Evolutionary conservation across 1,140 invertebrate genomes (phyloP), one percentile per base, ranked within the genome.

Genomic region (Cydia strobilella): DNA sequence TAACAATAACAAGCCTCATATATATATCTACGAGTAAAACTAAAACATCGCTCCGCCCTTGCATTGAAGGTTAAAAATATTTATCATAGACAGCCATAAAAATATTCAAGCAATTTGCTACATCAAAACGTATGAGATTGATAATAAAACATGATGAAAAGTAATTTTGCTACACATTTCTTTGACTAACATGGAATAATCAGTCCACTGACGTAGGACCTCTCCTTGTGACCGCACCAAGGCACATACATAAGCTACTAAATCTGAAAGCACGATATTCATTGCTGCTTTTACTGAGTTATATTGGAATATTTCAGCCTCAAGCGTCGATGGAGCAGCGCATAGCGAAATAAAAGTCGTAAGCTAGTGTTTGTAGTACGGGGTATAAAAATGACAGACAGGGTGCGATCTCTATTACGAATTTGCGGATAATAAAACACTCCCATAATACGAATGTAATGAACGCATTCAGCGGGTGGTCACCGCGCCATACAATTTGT

Each of bases 381-480:
- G 66, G 77, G 72, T 73, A 27, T 23, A 75, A 78, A 80, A 81
- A 82, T 79, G 73, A 75, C 76, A 82, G 73, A 86, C 79, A 86
- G 85, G 87, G 88, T 83, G 88, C 80, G 81, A 84, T 78, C 71
- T 25, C 74, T 75, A 90, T 90, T 88, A 89, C 89, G 84, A 89
- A 87, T 90, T 88, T 85, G 86, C 81, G 76, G 59, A 78, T 84
- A 82, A 87, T 87, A 79, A 88, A 87, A 82, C 88, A 86, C 89
- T 86, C 90, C 90, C 90, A 85, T 79, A 76, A 54, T 71, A 78
- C 76, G 79, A 82, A 81, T 77, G 81, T 92, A 90, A 92, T 89
- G 90, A 91, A 83, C 79, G 77, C 84, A 91, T 92, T 92, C 90
- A 92, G 86, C 89, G 87, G 90, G 90, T 85, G 86, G 88, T 83